Percentiles rank a stretch among this genome's conserved stretches.
phyloP scores from a whole-genome alignment of 2,888 invertebrate genomes.

The Gasteruption jaculator region DNA sequence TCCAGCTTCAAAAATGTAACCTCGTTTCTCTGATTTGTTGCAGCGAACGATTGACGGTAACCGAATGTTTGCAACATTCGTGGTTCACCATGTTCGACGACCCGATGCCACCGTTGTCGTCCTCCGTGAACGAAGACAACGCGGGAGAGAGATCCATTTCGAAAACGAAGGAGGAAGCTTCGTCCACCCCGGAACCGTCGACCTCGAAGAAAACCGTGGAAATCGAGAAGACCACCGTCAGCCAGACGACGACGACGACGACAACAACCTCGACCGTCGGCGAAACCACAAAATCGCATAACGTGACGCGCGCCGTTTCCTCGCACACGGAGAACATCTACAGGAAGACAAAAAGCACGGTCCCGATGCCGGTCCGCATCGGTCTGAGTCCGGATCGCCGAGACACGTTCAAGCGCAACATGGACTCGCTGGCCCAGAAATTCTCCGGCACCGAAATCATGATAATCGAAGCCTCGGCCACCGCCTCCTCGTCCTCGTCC shows the following conservation, averaged over 20 bases:
- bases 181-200: constrained; percentile 2
- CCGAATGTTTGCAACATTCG: constrained; percentile 84
- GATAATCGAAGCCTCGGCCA: constrained; percentile 34
- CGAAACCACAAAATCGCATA: constrained; percentile 17
- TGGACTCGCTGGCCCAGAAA: constrained; percentile 50
- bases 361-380: constrained; percentile 34
- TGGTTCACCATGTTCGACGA: constrained; percentile 62
- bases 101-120: constrained; percentile 27
- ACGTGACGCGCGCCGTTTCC: constrained; percentile 24
- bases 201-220: constrained; percentile 13
- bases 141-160: constrained; percentile 9
- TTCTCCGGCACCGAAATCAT: constrained; percentile 47
- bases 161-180: constrained; percentile 7
- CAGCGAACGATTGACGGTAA: constrained; percentile 85
- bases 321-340: constrained; percentile 38
- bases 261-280: constrained; percentile 15
- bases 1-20: no score
- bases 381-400: constrained; percentile 49
- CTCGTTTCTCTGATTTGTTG: no score
- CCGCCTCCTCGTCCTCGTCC: constrained; percentile 2
- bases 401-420: constrained; percentile 50
- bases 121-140: constrained; percentile 20
- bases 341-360: constrained; percentile 23
- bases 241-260: constrained; percentile 16
- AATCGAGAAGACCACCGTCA: constrained; percentile 12